Conservation (phyloP, 2,888 invertebrate genomes). For the Neoaliturus tenellus region DNA sequence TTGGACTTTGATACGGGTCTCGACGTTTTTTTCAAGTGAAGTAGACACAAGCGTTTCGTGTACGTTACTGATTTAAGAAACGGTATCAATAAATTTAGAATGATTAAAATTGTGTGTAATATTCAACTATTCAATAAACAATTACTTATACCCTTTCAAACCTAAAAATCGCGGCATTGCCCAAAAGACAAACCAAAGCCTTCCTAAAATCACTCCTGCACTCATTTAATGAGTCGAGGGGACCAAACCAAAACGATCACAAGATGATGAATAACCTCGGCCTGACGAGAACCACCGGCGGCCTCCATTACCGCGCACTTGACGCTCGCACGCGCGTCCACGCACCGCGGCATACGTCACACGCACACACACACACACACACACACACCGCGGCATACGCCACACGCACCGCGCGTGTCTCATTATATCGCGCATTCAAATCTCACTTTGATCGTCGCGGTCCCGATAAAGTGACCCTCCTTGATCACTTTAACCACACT, state of each 20-base stretch:
- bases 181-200: no score
- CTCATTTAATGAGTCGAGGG: not conserved
- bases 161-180: no score
- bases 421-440: slow-evolving; percentile 22
- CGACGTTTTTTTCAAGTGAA: no score
- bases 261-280: slow-evolving; percentile 11
- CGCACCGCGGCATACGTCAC: not conserved
- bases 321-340: not conserved
- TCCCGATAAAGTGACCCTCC: not conserved
- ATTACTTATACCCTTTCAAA: no score
- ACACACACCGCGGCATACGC: not conserved
- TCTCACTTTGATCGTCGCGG: slow-evolving; percentile 14
- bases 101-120: no score
- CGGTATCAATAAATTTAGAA: no score
- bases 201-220: no score
- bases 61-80: no score
- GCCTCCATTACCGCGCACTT: not conserved
- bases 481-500: slow-evolving; percentile 8
- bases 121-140: no score
- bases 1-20: no score
- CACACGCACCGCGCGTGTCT: not conserved
- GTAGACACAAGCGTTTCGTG: no score
- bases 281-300: not conserved
- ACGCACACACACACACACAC: not conserved
- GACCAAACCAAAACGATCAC: not conserved